Evolutionary conservation across 1,140 invertebrate species (phyloP), one percentile per base, ranked within the genome.

Genomic region (Cotesia vestalis): DNA sequence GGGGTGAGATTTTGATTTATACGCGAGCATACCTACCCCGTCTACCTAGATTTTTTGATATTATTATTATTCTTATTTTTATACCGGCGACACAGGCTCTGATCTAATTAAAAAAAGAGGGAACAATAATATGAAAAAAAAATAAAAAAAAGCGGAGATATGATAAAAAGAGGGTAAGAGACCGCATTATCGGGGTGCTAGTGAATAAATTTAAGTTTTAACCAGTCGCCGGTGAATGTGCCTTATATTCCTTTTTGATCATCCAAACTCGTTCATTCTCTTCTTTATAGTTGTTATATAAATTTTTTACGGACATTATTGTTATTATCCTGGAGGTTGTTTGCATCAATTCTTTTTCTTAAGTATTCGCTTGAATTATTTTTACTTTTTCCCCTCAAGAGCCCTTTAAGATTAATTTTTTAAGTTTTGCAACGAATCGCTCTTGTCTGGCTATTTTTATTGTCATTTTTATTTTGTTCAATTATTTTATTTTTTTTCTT

Each of bases 51-150:
- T 46, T 11, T 46, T 11, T 46, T 46, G 5, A 6, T 46, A 6
- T 46, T 46, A 11, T 40, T 38, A 36, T 40, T 14, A 12, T 40
- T 51, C 71, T 35, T 73, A 73, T 75, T 68, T 75, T 27, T 27
- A 27, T 27, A 27, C 27, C 27, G 27, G 46, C 66, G 40, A 40
- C 62, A 69, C 27, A 71, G 59, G 27, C 27, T 70, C 71, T 75
- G 74, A 75, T 75, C 74, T 75, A 75, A 75, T 75, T 75, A 73
- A 75, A 75, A 75, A 75, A 72, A 67, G 72, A 75, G 8, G 27
- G 57, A 27, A 27, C 27, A 62, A 12, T 14, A 38, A 34, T 38
- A 71, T 34, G n/a, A n/a, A 34, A 8, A 17, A 27, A 34, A 27
- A 20, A 11, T 20, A 35, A 12, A 27, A 11, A 11, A 20, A 61